These are phyloP conservation scores for Aeoliscus strigatus DNA, from an alignment of 2,797 vertebrate genomes.

Conservation along the genomic window DNA sequence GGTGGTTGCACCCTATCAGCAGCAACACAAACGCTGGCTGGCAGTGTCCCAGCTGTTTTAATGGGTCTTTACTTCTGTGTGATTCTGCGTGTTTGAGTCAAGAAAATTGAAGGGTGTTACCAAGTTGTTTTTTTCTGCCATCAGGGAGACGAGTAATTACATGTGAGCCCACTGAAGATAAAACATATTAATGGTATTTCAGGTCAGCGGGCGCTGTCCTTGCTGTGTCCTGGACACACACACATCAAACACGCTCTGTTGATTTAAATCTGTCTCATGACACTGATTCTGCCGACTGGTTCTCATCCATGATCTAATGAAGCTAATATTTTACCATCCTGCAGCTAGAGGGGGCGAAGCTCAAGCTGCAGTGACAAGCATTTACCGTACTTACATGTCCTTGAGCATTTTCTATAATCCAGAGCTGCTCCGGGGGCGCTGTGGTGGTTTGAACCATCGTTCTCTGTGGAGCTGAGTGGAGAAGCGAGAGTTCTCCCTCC, in stretches of 20 bases:
- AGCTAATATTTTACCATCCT: conserved; percentile 28
- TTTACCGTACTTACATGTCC: conserved; percentile 57
- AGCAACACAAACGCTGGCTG: conserved; percentile 60
- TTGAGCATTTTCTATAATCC: conserved; percentile 53
- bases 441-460: conserved; percentile 37
- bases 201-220: conserved; percentile 53
- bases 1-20: conserved; percentile 58
- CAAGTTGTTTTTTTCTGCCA: conserved; percentile 42
- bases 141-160: conserved; percentile 61
- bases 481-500: conserved; percentile 31
- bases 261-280: conserved; percentile 39
- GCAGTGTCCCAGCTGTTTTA: conserved; percentile 58
- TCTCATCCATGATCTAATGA: conserved; percentile 30
- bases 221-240: conserved; percentile 42
- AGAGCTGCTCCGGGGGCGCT: conserved; percentile 36
- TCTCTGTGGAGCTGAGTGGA: conserved; percentile 26
- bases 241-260: conserved; percentile 38
- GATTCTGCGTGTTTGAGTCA: conserved; percentile 41
- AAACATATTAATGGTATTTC: conserved; percentile 58
- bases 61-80: conserved; percentile 40
- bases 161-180: conserved; percentile 46
- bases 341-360: conserved; percentile 26
- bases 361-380: conserved; percentile 41
- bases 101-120: conserved; percentile 38
- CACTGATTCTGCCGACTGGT: conserved; percentile 6